phyloP scores from a whole-genome alignment of 2,797 vertebrate genomes.

The Rhinogobio ventralis region DNA sequence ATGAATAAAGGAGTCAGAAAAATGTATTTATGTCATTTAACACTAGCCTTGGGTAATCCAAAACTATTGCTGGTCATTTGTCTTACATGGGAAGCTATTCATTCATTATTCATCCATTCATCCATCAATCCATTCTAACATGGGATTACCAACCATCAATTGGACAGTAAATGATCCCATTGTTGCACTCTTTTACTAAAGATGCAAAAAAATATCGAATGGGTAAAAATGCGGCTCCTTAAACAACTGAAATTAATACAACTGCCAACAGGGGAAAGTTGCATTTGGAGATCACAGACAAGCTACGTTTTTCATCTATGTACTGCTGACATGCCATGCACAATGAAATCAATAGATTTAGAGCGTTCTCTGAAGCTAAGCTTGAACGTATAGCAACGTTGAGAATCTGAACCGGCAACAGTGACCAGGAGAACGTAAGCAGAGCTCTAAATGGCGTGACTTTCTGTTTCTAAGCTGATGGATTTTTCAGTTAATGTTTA shows the following conservation, averaged over 20 bases:
- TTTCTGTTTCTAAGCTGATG: constrained; percentile 9
- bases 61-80: background rate
- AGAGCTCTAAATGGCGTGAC: background rate
- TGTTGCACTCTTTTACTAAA: background rate
- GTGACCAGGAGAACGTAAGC: background rate
- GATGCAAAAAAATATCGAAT: background rate
- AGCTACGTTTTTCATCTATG: background rate
- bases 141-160: background rate
- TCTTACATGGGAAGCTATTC: background rate
- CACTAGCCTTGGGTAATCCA: background rate
- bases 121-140: background rate
- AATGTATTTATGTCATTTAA: background rate
- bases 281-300: background rate
- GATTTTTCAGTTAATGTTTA: constrained; percentile 47
- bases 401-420: background rate
- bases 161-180: background rate
- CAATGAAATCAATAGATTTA: background rate
- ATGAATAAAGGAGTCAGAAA: background rate
- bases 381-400: background rate
- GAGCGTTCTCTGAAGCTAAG: background rate
- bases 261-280: background rate
- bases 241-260: background rate
- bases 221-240: background rate
- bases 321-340: background rate
- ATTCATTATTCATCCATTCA: background rate